Evolutionary conservation across 1,140 invertebrate species (phyloP).

Genomic region (Aphaenogaster ashmeadi): DNA sequence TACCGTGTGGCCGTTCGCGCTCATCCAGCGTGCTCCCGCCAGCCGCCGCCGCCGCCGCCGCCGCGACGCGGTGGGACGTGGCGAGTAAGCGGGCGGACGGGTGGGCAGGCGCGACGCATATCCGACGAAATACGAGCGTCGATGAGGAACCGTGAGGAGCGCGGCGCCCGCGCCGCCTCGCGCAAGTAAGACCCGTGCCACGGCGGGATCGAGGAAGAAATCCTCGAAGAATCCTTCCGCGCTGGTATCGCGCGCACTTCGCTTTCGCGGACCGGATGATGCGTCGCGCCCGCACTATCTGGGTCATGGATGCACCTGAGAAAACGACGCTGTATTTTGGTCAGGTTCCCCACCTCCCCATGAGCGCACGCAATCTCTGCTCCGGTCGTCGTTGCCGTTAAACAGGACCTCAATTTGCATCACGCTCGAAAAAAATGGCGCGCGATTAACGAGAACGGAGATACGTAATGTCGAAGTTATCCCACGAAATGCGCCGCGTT

Average conservation of each 20-base stretch:
- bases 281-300: conserved; percentile 63
- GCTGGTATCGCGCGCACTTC: conserved; percentile 16
- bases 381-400: conserved; percentile 11
- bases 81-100: not conserved
- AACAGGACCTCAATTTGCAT: conserved; percentile 55
- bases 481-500: not conserved
- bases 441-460: conserved; percentile 13
- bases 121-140: conserved; percentile 51
- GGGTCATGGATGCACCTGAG: conserved; percentile 71
- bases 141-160: conserved; percentile 16
- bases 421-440: conserved; percentile 42
- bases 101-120: conserved; percentile 14
- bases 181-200: not conserved
- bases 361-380: not conserved
- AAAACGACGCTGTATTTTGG: conserved; percentile 68
- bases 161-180: not conserved
- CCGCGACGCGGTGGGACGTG: conserved; percentile 10
- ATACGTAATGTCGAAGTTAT: conserved; percentile 15
- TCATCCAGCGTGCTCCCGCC: conserved; percentile 34
- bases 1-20: conserved; percentile 76
- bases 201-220: conserved; percentile 38
- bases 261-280: conserved; percentile 68
- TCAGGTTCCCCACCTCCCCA: not conserved
- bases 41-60: too few species aligned
- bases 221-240: conserved; percentile 65